Evolutionary conservation across 2,888 invertebrate species (phyloP), one percentile per base, ranked within the genome.

Genomic region (Litoditis marina): DNA sequence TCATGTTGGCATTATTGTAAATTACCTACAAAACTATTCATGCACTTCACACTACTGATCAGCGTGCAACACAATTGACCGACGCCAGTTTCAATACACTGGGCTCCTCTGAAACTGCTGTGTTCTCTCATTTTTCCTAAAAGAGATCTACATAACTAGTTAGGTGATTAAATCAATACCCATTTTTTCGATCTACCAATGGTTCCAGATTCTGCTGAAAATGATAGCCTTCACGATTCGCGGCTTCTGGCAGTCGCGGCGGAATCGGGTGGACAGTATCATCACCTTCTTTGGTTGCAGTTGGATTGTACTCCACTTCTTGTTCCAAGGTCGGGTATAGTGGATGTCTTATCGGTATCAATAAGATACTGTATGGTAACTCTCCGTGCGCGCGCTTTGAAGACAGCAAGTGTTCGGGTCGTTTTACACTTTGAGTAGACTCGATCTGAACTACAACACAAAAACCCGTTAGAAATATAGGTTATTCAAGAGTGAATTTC

Each of bases 151-250:
- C 8, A 36, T 11, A 11, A 36, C 8, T 13, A 11, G 7, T 36
- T 7, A 36, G 8, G 13, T 36, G 36, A 36, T 11, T 11, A 25
- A 13, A 30, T 34, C 22, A 13, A 13, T n/a, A 34, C 34, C 22
- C 16, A 4, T 16, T 34, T 32, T 16, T 46, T 52, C 2, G n/a
- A n/a, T 32, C 16, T 19, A 31, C 6, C 16, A 2, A 3, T 4
- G 51, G 27, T 46, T 70, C 27, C 60, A 83, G 85, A 95, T 96
- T 39, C 87, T 95, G 16, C 91, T 99, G 89, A 99, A 99, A 87
- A 92, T 92, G 83, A 92, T 96, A 69, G 98, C 98, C 0, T 94
- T 98, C 85, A 95, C 95, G 2, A 92, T 94, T 34, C 88, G 92
- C 77, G 98, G 98, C 56, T 99, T 98, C 86, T 93, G 96, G 91